Percentiles rank a stretch among this genome's conserved stretches.
Evolutionary conservation across 2,113 vertebrate genomes (phyloP).

Genomic region (Microtus ochrogaster): DNA sequence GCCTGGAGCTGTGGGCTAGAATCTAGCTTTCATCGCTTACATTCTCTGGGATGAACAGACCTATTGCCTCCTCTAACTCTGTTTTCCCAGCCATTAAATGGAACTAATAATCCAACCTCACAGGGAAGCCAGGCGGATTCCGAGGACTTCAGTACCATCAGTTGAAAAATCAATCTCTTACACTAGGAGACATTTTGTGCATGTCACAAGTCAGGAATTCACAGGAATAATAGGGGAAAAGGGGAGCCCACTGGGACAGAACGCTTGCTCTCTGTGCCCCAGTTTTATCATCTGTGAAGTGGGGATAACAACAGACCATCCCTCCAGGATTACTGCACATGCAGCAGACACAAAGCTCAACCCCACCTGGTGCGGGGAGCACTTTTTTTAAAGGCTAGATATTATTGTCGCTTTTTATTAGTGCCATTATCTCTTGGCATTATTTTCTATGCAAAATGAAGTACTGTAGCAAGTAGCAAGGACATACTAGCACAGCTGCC

Average conservation of each 20-base stretch:
- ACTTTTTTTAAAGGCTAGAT: not conserved
- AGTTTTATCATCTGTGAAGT: slow-evolving; percentile 24
- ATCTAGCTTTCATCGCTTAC: not conserved
- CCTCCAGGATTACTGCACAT: not conserved
- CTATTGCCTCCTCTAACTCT: not conserved
- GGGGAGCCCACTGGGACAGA: not conserved
- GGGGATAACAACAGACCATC: not conserved
- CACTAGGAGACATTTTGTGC: not conserved
- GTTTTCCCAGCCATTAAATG: not conserved
- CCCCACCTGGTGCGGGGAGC: not conserved
- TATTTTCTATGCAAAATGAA: slow-evolving; percentile 34
- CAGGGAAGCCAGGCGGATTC: not conserved
- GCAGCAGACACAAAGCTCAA: not conserved
- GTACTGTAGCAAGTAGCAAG: not conserved
- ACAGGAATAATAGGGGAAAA: not conserved
- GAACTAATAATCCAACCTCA: not conserved
- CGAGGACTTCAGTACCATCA: not conserved
- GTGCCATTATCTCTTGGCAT: not conserved
- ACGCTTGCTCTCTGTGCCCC: not conserved
- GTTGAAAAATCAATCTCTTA: not conserved
- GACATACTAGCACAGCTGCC: not conserved
- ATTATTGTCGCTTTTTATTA: not conserved
- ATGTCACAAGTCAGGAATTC: not conserved
- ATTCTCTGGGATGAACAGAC: not conserved
- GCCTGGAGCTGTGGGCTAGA: not conserved